These are phyloP conservation scores for Oeneis ivallda DNA, from an alignment of 2,888 invertebrate species.

Conservation along the genomic window DNA sequence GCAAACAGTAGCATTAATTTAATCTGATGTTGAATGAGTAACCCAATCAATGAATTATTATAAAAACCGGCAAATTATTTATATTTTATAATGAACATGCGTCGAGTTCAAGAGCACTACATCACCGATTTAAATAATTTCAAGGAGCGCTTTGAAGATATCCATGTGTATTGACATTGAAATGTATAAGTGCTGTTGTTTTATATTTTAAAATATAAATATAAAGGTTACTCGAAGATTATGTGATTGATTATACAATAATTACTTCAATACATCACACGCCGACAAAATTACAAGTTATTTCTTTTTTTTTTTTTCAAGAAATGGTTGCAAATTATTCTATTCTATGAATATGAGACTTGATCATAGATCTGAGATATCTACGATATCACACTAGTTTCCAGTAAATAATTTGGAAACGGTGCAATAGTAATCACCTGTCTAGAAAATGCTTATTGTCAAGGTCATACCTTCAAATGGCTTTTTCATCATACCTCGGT, in stretches of 20 bases:
- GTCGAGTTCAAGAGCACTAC: slow-evolving; percentile 7
- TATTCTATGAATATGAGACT: no score
- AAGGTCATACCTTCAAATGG: no score
- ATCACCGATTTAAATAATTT: slow-evolving; percentile 14
- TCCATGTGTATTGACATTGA: slow-evolving; percentile 1
- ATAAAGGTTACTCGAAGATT: background rate
- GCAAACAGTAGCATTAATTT: background rate
- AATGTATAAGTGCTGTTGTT: slow-evolving; percentile 1
- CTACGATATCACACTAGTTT: no score
- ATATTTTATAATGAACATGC: slow-evolving; percentile 5
- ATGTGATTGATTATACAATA: background rate
- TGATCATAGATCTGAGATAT: no score
- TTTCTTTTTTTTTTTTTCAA: no score
- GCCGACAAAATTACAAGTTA: no score
- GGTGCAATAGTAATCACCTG: no score
- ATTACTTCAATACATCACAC: background rate
- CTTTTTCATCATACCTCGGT: no score
- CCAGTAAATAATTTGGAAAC: no score
- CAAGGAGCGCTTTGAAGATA: slow-evolving; percentile 8
- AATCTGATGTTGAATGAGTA: slow-evolving; percentile 9
- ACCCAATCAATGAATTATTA: slow-evolving; percentile 7
- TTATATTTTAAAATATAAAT: background rate
- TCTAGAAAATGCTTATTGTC: no score
- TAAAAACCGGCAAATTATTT: slow-evolving; percentile 7
- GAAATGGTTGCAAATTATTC: no score